Evolutionary conservation across 2,113 vertebrate species (phyloP), one percentile per base, ranked within the genome.

Genomic region (Coregonus clupeaformis): DNA sequence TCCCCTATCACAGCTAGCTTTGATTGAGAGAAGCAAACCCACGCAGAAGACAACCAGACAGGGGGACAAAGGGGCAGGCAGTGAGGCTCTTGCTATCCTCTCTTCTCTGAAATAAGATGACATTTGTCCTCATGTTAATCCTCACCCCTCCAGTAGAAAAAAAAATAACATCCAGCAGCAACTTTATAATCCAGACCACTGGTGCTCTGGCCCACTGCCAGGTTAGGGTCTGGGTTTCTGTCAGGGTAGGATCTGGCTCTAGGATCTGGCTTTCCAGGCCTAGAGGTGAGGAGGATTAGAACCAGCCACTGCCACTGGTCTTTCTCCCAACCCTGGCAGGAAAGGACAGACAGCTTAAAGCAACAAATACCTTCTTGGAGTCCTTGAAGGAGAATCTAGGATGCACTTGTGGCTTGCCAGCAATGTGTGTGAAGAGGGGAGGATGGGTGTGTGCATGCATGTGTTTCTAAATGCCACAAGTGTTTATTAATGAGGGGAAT

Each of bases 61-160:
- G 62, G 60, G 59, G 16, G 57, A 3, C 47, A 52, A 1, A 12
- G 45, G 45, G 11, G 11, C 2, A 13, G 11, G 3, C 16, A 52
- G 49, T 52, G 49, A 16, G 36, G 49, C 16, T 52, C 49, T 52
- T 52, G 16, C 14, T 52, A 52, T 52, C 36, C 9, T 42, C 36
- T 42, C 36, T 42, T 55, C 52, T 55, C 57, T 60, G 55, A 36
- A 72, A 82, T 76, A 69, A 68, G 52, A 49, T 80, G 87, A 73
- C 76, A 73, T 57, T 78, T 65, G 63, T 79, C 55, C 27, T 76
- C 71, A 16, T 47, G 73, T 75, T 88, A 79, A 88, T 90, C 88
- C 72, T 82, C 82, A 88, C 87, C 86, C 85, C 82, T 85, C 78
- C 62, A 68, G 75, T 29, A 72, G 75, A 25, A 66, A 74, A 72